A percentile compares a stretch with the other conserved stretches of the same genome.
Conservation (phyloP, 2,113 vertebrate species). For the Tragelaphus scriptus region DNA sequence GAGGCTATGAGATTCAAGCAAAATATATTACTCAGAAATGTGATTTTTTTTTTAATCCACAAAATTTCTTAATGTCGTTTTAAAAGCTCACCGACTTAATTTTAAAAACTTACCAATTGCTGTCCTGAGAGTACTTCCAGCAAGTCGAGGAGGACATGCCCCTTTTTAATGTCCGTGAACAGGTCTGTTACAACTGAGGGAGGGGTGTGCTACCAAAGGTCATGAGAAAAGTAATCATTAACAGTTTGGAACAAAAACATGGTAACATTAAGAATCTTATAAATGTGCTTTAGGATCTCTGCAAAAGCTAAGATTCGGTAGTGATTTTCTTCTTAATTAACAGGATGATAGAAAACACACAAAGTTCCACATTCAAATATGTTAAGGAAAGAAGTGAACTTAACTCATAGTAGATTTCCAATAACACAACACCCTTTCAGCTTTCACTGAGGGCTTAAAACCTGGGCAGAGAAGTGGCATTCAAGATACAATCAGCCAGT, state of each 20-base stretch:
- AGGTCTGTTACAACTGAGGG: constrained; percentile 87
- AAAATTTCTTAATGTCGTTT: constrained; percentile 78
- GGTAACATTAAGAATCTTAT: not conserved
- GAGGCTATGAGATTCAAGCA: constrained; percentile 81
- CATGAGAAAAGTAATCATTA: not conserved
- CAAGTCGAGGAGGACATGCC: constrained; percentile 91
- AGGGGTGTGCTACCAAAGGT: constrained; percentile 83
- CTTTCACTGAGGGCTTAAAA: not conserved
- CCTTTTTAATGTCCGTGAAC: constrained; percentile 90
- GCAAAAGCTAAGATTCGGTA: not conserved
- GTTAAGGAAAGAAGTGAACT: not conserved
- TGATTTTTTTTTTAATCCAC: constrained; percentile 4
- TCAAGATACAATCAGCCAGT: not conserved
- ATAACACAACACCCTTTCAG: not conserved
- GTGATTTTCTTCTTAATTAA: not conserved
- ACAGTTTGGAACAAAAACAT: not conserved
- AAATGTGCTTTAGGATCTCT: not conserved
- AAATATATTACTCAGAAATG: not conserved
- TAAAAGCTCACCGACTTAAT: constrained; percentile 79
- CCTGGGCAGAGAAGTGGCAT: not conserved
- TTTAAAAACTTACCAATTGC: constrained; percentile 85
- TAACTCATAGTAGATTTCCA: not conserved
- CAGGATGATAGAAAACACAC: not conserved
- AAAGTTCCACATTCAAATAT: not conserved
- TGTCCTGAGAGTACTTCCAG: constrained; percentile 95